Percentiles rank a stretch among this genome's conserved stretches.
Conservation (phyloP, 2,113 vertebrate genomes). For the Eolophus roseicapilla region DNA sequence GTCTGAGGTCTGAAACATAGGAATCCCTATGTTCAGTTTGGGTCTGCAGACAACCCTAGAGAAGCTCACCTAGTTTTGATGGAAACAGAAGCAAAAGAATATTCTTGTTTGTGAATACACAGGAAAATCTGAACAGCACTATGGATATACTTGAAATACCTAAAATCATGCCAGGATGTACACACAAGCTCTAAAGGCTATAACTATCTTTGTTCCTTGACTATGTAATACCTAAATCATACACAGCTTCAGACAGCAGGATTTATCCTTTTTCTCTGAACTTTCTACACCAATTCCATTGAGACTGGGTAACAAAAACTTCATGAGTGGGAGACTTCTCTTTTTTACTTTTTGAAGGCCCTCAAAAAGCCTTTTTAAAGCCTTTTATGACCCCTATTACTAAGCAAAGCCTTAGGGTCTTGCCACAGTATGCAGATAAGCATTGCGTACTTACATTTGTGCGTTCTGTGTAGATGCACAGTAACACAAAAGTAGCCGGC, state of each 20-base stretch:
- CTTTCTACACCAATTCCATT: neutral
- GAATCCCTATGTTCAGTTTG: no score
- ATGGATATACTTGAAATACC: neutral
- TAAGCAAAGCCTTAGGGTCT: neutral
- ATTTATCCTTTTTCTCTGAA: neutral
- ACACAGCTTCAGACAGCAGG: neutral
- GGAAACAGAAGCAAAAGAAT: neutral
- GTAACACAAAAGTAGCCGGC: neutral
- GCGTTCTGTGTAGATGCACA: neutral
- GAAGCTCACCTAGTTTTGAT: neutral
- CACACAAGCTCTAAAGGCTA: neutral
- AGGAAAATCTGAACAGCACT: neutral
- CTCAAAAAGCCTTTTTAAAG: neutral
- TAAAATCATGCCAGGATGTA: neutral
- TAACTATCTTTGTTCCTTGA: neutral
- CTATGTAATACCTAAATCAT: neutral
- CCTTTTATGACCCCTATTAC: neutral
- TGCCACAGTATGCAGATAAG: neutral
- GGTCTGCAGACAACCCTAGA: neutral
- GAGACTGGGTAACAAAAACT: neutral
- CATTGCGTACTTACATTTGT: accelerated
- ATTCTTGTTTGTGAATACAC: neutral
- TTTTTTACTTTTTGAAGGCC: neutral
- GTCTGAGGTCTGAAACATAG: neutral
- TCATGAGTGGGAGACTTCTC: neutral